phyloP scores from a whole-genome alignment of 2,797 vertebrate genomes.

The Ispidina picta region DNA sequence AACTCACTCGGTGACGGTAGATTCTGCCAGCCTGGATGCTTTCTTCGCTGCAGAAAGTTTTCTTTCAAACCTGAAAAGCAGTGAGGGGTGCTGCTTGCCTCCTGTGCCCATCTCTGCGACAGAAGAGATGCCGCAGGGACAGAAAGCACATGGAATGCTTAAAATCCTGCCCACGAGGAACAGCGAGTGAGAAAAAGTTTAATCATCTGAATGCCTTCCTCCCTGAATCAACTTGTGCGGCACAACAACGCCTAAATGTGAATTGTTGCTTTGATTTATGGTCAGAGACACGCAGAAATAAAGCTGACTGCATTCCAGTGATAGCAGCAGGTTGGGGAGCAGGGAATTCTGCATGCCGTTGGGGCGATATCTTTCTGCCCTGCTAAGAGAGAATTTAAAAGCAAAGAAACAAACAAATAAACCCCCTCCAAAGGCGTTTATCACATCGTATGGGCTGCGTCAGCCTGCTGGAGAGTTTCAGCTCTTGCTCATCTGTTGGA shows the following conservation, averaged over 20 bases:
- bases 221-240: not conserved
- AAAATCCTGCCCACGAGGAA: not conserved
- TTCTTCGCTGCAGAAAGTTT: not conserved
- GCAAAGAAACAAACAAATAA: not conserved
- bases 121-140: not conserved
- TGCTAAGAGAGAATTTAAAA: not conserved
- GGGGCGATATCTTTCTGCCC: not conserved
- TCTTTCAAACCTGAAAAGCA: not conserved
- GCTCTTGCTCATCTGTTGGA: not conserved
- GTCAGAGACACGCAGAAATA: not conserved
- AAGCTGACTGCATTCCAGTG: rapidly evolving
- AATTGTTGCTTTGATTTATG: not conserved
- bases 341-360: rapidly evolving
- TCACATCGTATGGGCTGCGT: not conserved
- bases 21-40: not conserved
- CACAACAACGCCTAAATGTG: not conserved
- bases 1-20: not conserved
- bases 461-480: not conserved
- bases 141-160: not conserved
- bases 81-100: not conserved
- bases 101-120: rapidly evolving
- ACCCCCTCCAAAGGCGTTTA: rapidly evolving
- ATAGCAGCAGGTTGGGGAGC: not conserved
- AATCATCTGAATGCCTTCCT: not conserved
- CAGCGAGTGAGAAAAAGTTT: not conserved